A percentile compares a stretch with the other conserved stretches of the same genome.
Evolutionary conservation across 1,140 invertebrate species (phyloP).

Genomic region (Zaprionus lachaisei): DNA sequence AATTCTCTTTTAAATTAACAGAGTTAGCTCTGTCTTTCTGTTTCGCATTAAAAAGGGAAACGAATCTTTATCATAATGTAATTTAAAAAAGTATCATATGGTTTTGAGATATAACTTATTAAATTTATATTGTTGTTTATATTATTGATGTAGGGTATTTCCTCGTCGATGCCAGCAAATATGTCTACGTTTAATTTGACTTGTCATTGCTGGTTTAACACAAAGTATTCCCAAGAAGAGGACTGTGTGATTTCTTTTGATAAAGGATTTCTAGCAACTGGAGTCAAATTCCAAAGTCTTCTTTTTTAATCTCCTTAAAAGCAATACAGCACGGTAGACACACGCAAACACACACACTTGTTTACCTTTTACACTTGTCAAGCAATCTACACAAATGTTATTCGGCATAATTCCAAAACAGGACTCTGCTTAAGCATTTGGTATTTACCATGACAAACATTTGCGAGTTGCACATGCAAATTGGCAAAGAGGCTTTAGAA

Average conservation of each 20-base stretch:
- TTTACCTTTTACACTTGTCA: neutral
- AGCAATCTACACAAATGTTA: neutral
- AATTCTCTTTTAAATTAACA: no score
- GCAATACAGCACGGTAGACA: neutral
- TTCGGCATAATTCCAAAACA: neutral
- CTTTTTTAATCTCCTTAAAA: neutral
- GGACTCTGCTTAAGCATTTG: neutral
- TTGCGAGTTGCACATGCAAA: neutral
- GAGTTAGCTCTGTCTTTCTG: no score
- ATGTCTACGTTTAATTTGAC: neutral
- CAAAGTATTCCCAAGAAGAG: neutral
- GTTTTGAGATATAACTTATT: no score
- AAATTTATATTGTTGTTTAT: no score
- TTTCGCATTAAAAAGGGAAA: no score
- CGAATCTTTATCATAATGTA: no score
- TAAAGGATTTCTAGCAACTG: neutral
- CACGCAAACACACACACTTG: neutral
- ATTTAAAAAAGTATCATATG: no score
- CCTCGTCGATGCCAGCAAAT: neutral
- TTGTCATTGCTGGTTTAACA: neutral
- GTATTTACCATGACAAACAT: slow-evolving; percentile 1
- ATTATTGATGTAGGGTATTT: neutral
- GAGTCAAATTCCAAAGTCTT: slow-evolving; percentile 1
- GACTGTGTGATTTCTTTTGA: slow-evolving; percentile 1
- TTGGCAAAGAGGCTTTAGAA: neutral